These are phyloP conservation scores for Harlomillsia oculata DNA, from an alignment of 1,140 invertebrate species.

Conservation along the genomic window DNA sequence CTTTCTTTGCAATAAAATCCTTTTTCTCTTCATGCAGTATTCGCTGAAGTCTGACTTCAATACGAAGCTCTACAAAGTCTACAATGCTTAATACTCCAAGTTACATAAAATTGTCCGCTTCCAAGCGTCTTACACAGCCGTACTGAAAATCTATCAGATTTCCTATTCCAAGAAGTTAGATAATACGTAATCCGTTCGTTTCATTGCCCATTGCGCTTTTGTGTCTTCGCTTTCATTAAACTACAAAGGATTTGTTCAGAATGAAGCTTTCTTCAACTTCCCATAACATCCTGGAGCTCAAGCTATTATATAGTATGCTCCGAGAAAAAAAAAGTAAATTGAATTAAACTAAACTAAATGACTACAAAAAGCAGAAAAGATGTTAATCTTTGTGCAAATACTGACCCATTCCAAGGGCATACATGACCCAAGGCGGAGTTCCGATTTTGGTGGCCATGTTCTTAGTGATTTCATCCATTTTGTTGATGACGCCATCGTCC, in stretches of 20 bases:
- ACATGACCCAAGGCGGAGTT: slow-evolving; percentile 60
- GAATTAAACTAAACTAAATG: neutral
- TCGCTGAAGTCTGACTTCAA: no score
- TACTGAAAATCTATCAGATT: no score
- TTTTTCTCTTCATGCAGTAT: no score
- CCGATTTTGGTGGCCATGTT: slow-evolving; percentile 52
- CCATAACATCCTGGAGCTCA: neutral
- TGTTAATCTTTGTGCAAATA: neutral
- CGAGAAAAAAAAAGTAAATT: neutral
- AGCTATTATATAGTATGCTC: neutral
- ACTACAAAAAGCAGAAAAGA: neutral
- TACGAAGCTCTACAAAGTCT: no score
- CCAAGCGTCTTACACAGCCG: no score
- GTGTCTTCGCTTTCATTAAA: neutral
- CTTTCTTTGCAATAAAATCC: no score
- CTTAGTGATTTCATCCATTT: slow-evolving; percentile 41
- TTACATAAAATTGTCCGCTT: no score
- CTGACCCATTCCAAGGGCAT: slow-evolving; percentile 58
- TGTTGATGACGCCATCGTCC: slow-evolving; percentile 13
- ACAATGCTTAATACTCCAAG: no score
- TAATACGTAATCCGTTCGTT: no score
- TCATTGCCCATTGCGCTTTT: neutral
- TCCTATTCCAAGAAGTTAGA: no score
- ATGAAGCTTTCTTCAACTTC: neutral
- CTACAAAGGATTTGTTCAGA: neutral